A percentile compares a stretch with the other conserved stretches of the same genome.
Evolutionary conservation across 2,113 vertebrate species (phyloP).

Genomic region (Saccopteryx bilineata): DNA sequence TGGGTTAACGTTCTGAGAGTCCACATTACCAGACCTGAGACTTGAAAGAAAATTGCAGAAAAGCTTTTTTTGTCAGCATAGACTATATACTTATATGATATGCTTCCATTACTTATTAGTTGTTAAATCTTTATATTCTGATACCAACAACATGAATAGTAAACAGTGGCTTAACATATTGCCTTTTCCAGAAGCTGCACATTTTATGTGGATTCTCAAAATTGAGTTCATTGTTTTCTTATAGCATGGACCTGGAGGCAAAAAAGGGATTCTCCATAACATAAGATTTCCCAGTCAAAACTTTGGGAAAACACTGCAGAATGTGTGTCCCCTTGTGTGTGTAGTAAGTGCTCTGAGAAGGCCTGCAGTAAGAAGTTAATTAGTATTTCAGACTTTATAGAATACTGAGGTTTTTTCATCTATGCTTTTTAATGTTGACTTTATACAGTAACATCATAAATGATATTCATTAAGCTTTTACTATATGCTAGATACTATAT

Average conservation of each 20-base stretch:
- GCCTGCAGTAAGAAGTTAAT: not conserved
- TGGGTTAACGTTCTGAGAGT: not conserved
- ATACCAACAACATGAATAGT: not conserved
- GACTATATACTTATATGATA: not conserved
- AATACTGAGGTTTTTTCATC: not conserved
- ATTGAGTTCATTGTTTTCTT: not conserved
- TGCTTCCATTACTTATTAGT: not conserved
- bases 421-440: not conserved
- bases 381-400: not conserved
- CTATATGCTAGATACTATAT: not conserved
- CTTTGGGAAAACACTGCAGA: not conserved
- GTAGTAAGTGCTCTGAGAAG: not conserved
- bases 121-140: not conserved
- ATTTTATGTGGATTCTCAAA: not conserved
- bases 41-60: not conserved
- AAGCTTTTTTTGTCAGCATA: not conserved
- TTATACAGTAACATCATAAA: not conserved
- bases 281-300: not conserved
- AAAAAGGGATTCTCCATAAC: not conserved
- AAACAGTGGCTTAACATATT: constrained; percentile 36
- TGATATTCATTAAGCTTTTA: not conserved
- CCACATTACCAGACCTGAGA: not conserved
- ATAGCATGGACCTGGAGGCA: not conserved
- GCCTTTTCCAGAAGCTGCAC: not conserved
- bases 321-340: not conserved